Evolutionary conservation across 2,797 vertebrate genomes (phyloP).

Genomic region (Enteromius thamalakanensis): DNA sequence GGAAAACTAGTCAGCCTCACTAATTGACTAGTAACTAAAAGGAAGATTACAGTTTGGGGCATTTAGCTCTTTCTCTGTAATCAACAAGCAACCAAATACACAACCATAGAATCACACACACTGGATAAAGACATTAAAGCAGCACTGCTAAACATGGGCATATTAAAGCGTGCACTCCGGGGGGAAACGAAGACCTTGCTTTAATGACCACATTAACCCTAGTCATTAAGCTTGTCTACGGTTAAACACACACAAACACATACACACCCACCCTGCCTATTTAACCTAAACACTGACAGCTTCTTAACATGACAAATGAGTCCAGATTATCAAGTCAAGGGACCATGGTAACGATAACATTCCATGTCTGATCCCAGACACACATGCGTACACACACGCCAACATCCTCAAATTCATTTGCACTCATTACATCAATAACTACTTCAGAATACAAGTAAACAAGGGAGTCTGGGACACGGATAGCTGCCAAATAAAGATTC

Average conservation of each 20-base stretch:
- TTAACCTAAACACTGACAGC: constrained; percentile 49
- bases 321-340: constrained; percentile 53
- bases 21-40: constrained; percentile 4
- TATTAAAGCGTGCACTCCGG: constrained; percentile 47
- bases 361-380: constrained; percentile 44
- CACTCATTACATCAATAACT: constrained; percentile 51
- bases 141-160: constrained; percentile 37
- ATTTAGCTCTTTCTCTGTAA: constrained; percentile 28
- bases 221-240: constrained; percentile 49
- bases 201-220: constrained; percentile 58
- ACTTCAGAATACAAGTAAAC: constrained; percentile 45
- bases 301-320: constrained; percentile 54
- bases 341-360: constrained; percentile 50
- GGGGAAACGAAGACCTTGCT: constrained; percentile 51
- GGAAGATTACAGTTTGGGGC: constrained; percentile 18
- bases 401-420: constrained; percentile 49
- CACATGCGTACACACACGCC: background rate
- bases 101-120: background rate
- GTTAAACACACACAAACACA: constrained; percentile 43
- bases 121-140: constrained; percentile 47
- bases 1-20: background rate
- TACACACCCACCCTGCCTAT: constrained; percentile 6
- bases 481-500: constrained; percentile 38
- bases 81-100: constrained; percentile 26
- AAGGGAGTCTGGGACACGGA: constrained; percentile 43